Evolutionary conservation across 2,888 invertebrate genomes (phyloP).

Genomic region (Tillus elongatus): DNA sequence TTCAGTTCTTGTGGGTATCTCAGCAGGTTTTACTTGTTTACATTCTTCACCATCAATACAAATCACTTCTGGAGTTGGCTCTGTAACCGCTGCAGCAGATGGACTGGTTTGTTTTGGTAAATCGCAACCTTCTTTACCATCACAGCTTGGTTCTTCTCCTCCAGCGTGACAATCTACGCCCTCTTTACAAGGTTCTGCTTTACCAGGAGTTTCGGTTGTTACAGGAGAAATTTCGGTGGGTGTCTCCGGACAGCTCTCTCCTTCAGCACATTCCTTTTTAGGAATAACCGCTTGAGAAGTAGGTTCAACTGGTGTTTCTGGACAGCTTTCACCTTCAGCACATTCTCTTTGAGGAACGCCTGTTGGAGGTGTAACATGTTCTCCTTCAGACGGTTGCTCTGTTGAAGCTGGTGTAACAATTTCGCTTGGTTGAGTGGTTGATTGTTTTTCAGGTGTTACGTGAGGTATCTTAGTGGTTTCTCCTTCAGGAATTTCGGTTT

Average conservation of each 20-base stretch:
- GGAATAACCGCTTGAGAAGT: no score
- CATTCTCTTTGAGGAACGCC: no score
- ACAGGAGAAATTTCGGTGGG: neutral
- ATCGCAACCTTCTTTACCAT: no score
- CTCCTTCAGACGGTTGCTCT: conserved; percentile 11
- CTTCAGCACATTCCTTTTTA: no score
- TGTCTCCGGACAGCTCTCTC: no score
- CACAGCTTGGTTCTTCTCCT: no score
- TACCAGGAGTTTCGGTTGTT: neutral
- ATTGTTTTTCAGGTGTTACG: conserved; percentile 8
- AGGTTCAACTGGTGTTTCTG: no score
- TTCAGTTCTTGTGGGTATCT: no score
- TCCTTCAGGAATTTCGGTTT: conserved; percentile 10
- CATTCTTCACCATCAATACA: neutral
- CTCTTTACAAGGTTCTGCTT: neutral
- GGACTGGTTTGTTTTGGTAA: neutral
- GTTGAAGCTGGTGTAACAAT: conserved; percentile 9
- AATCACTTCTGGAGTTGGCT: neutral
- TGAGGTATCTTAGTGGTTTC: conserved; percentile 1
- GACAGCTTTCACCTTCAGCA: no score
- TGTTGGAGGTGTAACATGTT: no score
- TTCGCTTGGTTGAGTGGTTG: conserved; percentile 13
- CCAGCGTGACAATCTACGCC: no score
- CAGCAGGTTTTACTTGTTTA: no score
- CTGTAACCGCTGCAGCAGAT: neutral